Evolutionary conservation across 2,113 vertebrate species (phyloP).

Genomic region (Lepus europaeus): DNA sequence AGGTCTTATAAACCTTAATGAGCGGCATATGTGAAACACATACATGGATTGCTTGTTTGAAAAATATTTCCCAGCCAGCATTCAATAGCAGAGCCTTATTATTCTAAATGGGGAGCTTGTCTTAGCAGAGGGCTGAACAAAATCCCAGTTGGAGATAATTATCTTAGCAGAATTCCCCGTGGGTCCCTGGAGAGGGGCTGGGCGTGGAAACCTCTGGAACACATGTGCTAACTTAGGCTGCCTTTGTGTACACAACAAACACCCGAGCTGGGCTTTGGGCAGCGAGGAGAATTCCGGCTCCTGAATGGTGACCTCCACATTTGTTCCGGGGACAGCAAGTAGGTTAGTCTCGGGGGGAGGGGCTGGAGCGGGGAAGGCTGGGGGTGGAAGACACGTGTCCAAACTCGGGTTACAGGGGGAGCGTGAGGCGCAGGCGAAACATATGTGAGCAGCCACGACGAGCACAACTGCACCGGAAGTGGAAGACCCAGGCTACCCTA

Average conservation of each 20-base stretch:
- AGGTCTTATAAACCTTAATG: constrained; percentile 88
- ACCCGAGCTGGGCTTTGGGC: constrained; percentile 67
- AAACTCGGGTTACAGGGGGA: neutral
- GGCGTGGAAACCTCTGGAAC: constrained; percentile 68
- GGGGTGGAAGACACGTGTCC: neutral
- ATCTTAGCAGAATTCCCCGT: constrained; percentile 81
- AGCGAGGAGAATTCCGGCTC: constrained; percentile 67
- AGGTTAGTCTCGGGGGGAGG: neutral
- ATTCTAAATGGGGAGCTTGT: constrained; percentile 83
- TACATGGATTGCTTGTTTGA: constrained; percentile 81
- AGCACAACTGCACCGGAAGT: neutral
- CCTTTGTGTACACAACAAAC: constrained; percentile 80
- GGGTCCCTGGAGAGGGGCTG: constrained; percentile 62
- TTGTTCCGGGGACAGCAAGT: constrained; percentile 63
- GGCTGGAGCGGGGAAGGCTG: neutral
- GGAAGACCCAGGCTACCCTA: fast-evolving
- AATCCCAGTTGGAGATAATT: constrained; percentile 82
- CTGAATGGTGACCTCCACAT: constrained; percentile 74
- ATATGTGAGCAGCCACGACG: neutral
- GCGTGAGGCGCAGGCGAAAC: neutral
- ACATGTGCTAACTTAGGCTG: constrained; percentile 69
- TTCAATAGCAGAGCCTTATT: constrained; percentile 76
- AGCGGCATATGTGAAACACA: constrained; percentile 86
- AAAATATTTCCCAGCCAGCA: constrained; percentile 84
- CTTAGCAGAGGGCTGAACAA: constrained; percentile 78